Conservation (phyloP, 1,140 invertebrate genomes). For the Pseudachorutes palmiensis region DNA sequence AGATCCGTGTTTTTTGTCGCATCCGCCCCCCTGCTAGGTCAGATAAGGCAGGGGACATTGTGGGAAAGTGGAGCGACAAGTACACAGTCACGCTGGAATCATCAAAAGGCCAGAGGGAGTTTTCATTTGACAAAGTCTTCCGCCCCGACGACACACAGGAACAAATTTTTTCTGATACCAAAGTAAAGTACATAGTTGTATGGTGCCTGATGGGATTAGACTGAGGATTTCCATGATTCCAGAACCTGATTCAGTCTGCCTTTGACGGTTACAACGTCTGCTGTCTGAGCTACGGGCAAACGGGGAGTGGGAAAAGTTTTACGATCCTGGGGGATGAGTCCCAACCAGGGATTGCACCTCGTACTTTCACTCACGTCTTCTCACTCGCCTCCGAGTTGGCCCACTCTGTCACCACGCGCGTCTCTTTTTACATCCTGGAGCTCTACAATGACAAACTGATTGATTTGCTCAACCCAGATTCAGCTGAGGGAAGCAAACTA, state of each 20-base stretch:
- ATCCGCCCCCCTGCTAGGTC: conserved; percentile 36
- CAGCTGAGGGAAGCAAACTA: conserved; percentile 40
- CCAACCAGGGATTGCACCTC: conserved; percentile 39
- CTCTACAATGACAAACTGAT: conserved; percentile 41
- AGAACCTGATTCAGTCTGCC: conserved; percentile 59
- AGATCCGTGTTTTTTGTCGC: conserved; percentile 48
- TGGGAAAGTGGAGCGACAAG: conserved; percentile 36
- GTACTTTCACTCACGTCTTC: conserved; percentile 40
- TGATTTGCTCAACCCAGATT: conserved; percentile 37
- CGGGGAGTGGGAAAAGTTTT: conserved; percentile 81
- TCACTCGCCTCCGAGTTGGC: conserved; percentile 31
- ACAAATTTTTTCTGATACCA: conserved; percentile 48
- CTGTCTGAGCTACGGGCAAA: conserved; percentile 93
- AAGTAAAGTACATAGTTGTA: no score
- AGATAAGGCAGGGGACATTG: conserved; percentile 26
- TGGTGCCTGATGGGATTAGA: no score
- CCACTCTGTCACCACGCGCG: conserved; percentile 30
- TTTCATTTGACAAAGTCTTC: conserved; percentile 74
- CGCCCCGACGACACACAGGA: conserved; percentile 56
- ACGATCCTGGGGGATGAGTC: conserved; percentile 40
- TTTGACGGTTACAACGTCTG: conserved; percentile 92
- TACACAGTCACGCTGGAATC: conserved; percentile 39
- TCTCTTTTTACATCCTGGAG: conserved; percentile 40
- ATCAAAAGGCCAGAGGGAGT: conserved; percentile 47
- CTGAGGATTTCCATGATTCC: no score